A percentile compares a stretch with the other conserved stretches of the same genome.
Evolutionary conservation across 2,797 vertebrate species (phyloP).

Genomic region (Pseudopleuronectes americanus): DNA sequence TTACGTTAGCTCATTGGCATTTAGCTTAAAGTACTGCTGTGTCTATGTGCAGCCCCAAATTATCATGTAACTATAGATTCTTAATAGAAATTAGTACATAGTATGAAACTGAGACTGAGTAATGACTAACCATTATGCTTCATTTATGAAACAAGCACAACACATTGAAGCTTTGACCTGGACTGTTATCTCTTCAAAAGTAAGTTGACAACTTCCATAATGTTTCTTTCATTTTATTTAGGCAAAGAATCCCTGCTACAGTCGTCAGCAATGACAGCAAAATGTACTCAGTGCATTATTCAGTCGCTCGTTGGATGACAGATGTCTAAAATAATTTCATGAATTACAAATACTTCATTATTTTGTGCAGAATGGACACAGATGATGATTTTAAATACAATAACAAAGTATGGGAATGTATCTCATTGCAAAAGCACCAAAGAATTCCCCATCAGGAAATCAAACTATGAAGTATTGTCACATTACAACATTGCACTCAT

Average conservation of each 20-base stretch:
- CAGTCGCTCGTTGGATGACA: slow-evolving; percentile 21
- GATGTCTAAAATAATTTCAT: slow-evolving; percentile 37
- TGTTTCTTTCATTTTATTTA: slow-evolving; percentile 57
- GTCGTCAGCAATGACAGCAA: slow-evolving; percentile 17
- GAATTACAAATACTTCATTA: slow-evolving; percentile 62
- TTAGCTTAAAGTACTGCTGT: too few relatives aligned
- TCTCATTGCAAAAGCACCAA: slow-evolving; percentile 46
- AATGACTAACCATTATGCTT: too few relatives aligned
- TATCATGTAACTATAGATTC: too few relatives aligned
- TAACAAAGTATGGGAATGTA: slow-evolving; percentile 15
- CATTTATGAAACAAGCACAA: too few relatives aligned
- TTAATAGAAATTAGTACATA: too few relatives aligned
- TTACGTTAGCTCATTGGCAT: too few relatives aligned
- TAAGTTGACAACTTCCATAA: background rate
- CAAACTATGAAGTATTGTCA: slow-evolving; percentile 9
- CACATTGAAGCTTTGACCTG: too few relatives aligned
- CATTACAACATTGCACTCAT: slow-evolving; percentile 53
- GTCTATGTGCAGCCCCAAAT: too few relatives aligned
- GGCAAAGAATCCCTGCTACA: slow-evolving; percentile 30
- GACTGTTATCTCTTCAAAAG: background rate
- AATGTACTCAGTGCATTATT: slow-evolving; percentile 6
- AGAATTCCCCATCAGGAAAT: slow-evolving; percentile 28
- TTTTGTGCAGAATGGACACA: slow-evolving; percentile 45
- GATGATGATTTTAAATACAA: slow-evolving; percentile 25
- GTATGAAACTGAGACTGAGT: too few relatives aligned